Base-by-base conservation (phyloP, 2,113 vertebrate species). In the Edolisoma coerulescens region DNA sequence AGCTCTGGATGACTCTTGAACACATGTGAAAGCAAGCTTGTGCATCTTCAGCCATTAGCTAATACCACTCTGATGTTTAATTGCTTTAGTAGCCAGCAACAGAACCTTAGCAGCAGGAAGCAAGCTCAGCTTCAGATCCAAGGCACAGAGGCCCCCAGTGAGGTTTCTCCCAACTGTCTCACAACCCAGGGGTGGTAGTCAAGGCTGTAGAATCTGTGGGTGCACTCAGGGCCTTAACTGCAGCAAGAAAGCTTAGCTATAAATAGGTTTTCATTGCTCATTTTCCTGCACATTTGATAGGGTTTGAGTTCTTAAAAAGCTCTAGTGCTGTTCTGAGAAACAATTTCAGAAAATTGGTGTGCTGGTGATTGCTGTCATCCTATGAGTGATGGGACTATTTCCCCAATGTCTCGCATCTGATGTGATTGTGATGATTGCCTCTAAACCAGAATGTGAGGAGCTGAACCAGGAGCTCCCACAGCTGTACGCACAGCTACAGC, bases 361-460 rank as follows among this genome's bases (percentile, higher is more conserved):
- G 64, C 84, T 68, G 68, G 33, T 92, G 94, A 96, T 97, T 95
- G 89, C 95, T 89, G 88, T 84, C 83, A 74, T 28, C 68, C 59
- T 59, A 8, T 54, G 83, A 94, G 42, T 89, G 92, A 92, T 10
- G 28, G 65, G 56, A 32, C 47, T 84, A 56, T 87, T 95, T 94
- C 42, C n/a, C 49, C 37, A 53, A 2, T 24, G 33, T 68, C 94
- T 95, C 56, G 59, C 27, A 11, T 35, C 50, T 87, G 60, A 89
- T 35, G 69, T 71, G 74, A 91, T 68, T 89, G 73, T 84, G 68
- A 77, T 14, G 8, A 70, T 37, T 84, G 45, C 59, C 75, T 70
- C 54, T 54, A 65, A 83, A 69, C 3, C 67, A 65, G 69, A 80
- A 91, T 0, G 1, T 32, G 47, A 75, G 68, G 39, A 83, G 61